Base-by-base conservation (phyloP, 2,797 vertebrate species). In the Arrhamphus sclerolepis region DNA sequence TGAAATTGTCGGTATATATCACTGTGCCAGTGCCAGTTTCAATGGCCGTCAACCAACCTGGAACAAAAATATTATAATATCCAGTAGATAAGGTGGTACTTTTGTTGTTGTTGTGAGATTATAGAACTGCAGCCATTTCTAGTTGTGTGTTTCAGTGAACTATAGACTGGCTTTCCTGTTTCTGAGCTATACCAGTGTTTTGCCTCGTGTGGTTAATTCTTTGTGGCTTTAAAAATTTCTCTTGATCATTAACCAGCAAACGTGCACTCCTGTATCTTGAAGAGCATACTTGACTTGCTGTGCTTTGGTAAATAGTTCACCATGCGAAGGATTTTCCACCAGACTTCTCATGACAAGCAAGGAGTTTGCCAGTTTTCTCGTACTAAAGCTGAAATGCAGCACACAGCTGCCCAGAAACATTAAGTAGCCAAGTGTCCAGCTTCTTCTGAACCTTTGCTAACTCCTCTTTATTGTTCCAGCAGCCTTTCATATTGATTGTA, bases 181-280 rank as follows among this genome's bases (percentile, higher is more conserved):
- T 24, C 38, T 41, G 0, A 58, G 21, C 21, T 21, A 48, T 41
- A 29, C 18, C 17, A 1, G 19, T 0, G 41, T 42, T 22, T 26
- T 56, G n/a, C 22, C 28, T 43, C 21, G 26, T 48, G 9, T 40
- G 19, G 38, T 40, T 20, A 58, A 46, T 31, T 20, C 17, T 66
- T 13, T 24, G 29, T 57, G 29, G 53, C 42, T n/a, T 26, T 29
- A 19, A 60, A 21, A 2, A 4, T 10, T 48, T 50, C 17, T 20
- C 24, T 62, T 19, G 17, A 43, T 57, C 43, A 62, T 60, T 54
- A 54, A 68, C 43, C 13, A 57, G 39, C 16, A 53, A 52, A 46
- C 11, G 5, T 57, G 34, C 22, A 52, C 18, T 16, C 20, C 31
- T 61, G 39, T 31, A 51, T 56, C 6, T 9, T 21, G 46, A 38